phyloP scores from a whole-genome alignment of 2,888 invertebrate species.

The Mythimna loreyi region DNA sequence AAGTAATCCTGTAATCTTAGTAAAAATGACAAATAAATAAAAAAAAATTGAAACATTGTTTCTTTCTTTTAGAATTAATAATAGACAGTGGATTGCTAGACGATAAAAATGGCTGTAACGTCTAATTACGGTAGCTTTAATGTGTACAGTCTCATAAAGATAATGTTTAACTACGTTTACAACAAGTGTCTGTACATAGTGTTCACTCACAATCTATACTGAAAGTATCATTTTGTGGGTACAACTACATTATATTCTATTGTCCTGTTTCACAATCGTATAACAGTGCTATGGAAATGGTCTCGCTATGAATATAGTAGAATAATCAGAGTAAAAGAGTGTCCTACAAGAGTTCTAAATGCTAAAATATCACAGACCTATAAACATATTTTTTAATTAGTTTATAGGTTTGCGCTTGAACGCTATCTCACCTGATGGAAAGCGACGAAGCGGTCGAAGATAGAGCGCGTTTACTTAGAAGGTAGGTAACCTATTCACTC shows the following conservation, averaged over 20 bases:
- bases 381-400: no score
- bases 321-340: neutral
- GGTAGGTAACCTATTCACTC: no score
- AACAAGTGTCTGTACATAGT: neutral
- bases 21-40: no score
- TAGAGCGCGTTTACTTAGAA: no score
- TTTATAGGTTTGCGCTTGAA: no score
- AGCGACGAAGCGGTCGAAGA: no score
- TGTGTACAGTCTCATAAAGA: constrained; percentile 10
- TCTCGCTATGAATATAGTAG: neutral
- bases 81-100: neutral
- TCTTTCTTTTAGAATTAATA: no score
- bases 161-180: constrained; percentile 14
- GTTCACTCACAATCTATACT: neutral
- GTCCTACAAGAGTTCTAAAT: no score
- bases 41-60: no score
- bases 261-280: neutral
- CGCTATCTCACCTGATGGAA: no score
- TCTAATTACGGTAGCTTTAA: constrained; percentile 5
- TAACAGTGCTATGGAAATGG: neutral
- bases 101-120: neutral
- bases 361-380: no score
- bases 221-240: neutral
- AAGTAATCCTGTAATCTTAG: no score
- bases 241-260: neutral